Conservation (phyloP, 2,888 invertebrate genomes). For the Lepetodrilus schrolli region DNA sequence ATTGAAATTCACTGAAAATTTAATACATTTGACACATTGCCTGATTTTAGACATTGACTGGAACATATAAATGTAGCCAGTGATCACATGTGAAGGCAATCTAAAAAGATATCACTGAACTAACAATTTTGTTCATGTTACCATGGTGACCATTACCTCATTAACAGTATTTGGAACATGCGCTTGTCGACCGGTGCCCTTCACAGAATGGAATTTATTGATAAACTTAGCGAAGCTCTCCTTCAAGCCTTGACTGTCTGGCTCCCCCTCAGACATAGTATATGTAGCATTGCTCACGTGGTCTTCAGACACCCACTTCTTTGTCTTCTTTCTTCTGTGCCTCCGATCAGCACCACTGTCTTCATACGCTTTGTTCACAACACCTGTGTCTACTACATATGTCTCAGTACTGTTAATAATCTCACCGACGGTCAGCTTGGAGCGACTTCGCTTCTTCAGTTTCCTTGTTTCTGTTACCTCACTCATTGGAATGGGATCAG, state of each 20-base stretch:
- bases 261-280: not conserved
- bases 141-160: no score
- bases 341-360: not conserved
- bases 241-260: not conserved
- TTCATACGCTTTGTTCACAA: not conserved
- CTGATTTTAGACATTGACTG: no score
- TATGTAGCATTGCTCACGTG: constrained; percentile 6
- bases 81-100: no score
- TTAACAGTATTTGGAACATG: no score
- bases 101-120: not conserved
- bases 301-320: not conserved
- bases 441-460: constrained; percentile 6
- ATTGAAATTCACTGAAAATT: no score
- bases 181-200: no score
- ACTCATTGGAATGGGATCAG: not conserved
- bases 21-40: no score
- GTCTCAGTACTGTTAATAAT: constrained; percentile 56
- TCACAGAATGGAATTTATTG: not conserved
- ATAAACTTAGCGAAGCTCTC: not conserved
- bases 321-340: not conserved
- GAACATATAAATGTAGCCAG: no score
- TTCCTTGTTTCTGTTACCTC: constrained; percentile 2
- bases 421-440: constrained; percentile 36
- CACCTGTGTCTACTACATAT: constrained; percentile 40
- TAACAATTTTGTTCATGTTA: no score